A percentile compares a stretch with the other conserved stretches of the same genome.
These are phyloP conservation scores for Anastrepha ludens DNA, from an alignment of 1,140 invertebrate species.

Conservation along the genomic window DNA sequence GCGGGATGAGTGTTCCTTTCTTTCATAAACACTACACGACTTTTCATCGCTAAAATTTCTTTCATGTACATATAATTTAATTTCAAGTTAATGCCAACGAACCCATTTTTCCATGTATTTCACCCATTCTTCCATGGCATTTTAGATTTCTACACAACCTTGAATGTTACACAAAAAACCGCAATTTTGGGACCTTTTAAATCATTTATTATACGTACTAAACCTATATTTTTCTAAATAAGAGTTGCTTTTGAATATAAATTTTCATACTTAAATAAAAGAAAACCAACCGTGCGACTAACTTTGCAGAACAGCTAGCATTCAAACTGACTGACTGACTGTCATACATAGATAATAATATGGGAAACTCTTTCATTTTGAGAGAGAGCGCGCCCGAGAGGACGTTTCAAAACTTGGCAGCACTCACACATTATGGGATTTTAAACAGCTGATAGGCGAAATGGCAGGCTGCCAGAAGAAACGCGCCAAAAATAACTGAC, in stretches of 20 bases:
- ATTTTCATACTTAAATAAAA: not conserved
- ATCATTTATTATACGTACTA: not conserved
- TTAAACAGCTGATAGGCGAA: no score
- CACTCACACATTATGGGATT: no score
- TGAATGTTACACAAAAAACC: not conserved
- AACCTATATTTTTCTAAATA: not conserved
- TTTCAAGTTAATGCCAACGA: not conserved
- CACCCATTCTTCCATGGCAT: not conserved
- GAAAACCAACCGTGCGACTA: conserved; percentile 32
- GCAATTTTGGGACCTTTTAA: not conserved
- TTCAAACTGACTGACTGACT: not conserved
- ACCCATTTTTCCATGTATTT: not conserved
- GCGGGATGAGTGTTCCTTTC: not conserved
- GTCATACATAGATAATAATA: not conserved
- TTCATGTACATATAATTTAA: no score
- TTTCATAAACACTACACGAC: not conserved
- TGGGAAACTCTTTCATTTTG: no score
- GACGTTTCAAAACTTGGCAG: no score
- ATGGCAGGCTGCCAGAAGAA: no score
- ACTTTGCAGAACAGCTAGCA: conserved; percentile 30
- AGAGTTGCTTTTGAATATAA: not conserved
- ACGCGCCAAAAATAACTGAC: no score
- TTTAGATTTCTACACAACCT: not conserved
- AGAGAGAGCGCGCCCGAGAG: no score
- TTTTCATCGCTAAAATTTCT: not conserved